These are phyloP conservation scores for Quadroppia sp. DNA, from an alignment of 2,888 invertebrate genomes.

Conservation along the genomic window DNA sequence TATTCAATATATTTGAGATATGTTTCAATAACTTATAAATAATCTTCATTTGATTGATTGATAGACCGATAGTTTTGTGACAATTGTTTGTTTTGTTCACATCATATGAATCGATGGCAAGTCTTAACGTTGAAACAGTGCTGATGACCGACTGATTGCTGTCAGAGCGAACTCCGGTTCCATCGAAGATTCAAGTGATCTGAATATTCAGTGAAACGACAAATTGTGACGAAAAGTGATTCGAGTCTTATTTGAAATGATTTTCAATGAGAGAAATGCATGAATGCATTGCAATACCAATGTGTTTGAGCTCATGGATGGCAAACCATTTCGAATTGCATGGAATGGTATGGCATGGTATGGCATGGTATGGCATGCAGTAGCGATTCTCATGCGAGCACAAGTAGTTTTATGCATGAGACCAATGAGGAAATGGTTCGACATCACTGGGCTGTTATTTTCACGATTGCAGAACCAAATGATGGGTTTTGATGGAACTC, in stretches of 20 bases:
- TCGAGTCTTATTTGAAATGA: constrained; percentile 1
- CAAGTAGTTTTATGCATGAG: constrained; percentile 32
- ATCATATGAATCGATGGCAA: neutral
- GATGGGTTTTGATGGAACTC: constrained; percentile 31
- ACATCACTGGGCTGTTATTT: constrained; percentile 34
- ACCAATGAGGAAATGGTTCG: constrained; percentile 36
- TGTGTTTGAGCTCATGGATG: constrained; percentile 15
- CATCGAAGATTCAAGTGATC: neutral
- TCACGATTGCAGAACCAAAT: constrained; percentile 32
- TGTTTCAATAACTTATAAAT: too few species aligned
- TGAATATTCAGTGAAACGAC: constrained; percentile 9
- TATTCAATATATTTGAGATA: neutral
- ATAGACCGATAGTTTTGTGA: constrained; percentile 11
- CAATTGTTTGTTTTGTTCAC: constrained; percentile 24
- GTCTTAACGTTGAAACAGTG: neutral
- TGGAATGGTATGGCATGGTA: too few species aligned
- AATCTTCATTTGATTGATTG: constrained; percentile 26
- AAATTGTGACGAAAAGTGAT: constrained; percentile 20
- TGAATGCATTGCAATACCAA: constrained; percentile 2
- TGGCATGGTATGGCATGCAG: constrained; percentile 29
- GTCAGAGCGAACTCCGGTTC: neutral
- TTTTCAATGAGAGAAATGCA: constrained; percentile 5
- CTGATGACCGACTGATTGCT: constrained; percentile 22
- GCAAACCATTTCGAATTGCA: constrained; percentile 26
- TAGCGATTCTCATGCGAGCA: constrained; percentile 19